A percentile compares a stretch with the other conserved stretches of the same genome.
phyloP scores from a whole-genome alignment of 2,797 vertebrate genomes.

The Sebastes hubbsi region DNA sequence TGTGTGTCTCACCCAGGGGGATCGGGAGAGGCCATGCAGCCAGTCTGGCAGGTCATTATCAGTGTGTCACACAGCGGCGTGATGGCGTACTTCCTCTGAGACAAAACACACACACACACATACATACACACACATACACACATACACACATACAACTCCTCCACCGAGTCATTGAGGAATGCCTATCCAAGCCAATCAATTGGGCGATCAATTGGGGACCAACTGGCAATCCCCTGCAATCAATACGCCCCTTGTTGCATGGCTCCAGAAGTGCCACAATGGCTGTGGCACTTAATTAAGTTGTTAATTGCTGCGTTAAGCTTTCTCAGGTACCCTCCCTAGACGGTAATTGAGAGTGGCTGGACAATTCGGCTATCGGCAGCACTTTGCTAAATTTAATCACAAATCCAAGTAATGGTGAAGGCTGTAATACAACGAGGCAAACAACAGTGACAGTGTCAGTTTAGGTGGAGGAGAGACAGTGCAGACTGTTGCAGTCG shows the following conservation, averaged over 20 bases:
- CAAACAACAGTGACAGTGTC: constrained; percentile 48
- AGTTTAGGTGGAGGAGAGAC: constrained; percentile 3
- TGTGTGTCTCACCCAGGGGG: constrained; percentile 60
- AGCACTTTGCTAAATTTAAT: constrained; percentile 83
- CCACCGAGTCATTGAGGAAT: constrained; percentile 77
- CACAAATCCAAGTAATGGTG: constrained; percentile 79
- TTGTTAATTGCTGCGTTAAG: constrained; percentile 89
- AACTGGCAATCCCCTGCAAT: constrained; percentile 83
- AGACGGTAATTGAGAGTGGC: constrained; percentile 85
- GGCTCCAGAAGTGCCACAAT: constrained; percentile 78
- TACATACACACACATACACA: neutral
- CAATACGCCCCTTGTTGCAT: constrained; percentile 83
- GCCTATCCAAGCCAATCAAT: constrained; percentile 85
- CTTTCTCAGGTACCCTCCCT: constrained; percentile 83
- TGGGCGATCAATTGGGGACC: constrained; percentile 81
- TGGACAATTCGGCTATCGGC: constrained; percentile 78
- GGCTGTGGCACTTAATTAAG: constrained; percentile 87
- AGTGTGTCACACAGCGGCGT: constrained; percentile 77
- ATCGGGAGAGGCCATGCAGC: constrained; percentile 54
- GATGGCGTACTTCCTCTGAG: constrained; percentile 74
- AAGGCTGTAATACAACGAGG: constrained; percentile 52
- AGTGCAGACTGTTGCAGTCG: neutral
- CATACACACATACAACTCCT: constrained; percentile 36
- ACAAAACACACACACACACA: constrained; percentile 57
- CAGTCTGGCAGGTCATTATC: constrained; percentile 83